These are phyloP conservation scores for Daubentonia madagascariensis DNA, from an alignment of 2,113 vertebrate species.

Conservation along the genomic window DNA sequence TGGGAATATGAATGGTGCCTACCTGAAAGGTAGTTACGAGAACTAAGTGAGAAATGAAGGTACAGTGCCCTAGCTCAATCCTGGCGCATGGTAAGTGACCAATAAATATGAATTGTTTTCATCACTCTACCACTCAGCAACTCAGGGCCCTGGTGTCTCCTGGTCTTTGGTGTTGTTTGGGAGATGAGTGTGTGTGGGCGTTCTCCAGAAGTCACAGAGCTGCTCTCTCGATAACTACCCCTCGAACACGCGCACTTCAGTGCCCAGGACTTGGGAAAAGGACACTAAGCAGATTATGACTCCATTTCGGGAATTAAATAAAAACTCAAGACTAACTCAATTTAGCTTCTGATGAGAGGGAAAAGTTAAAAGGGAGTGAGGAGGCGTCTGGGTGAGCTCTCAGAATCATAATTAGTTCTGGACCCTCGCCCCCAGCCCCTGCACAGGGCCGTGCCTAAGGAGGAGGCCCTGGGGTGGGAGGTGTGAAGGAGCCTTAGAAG, in stretches of 20 bases:
- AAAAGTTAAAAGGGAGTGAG: slow-evolving; percentile 79
- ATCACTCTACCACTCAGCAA: background rate
- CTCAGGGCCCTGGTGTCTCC: background rate
- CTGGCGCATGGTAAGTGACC: background rate
- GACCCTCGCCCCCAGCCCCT: background rate
- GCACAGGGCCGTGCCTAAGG: background rate
- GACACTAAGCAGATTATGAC: slow-evolving; percentile 76
- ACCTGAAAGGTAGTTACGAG: background rate
- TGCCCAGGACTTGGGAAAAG: slow-evolving; percentile 69
- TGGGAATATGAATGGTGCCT: background rate
- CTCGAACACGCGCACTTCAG: slow-evolving; percentile 13
- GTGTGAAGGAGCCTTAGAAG: background rate
- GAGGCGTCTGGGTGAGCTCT: slow-evolving; percentile 65
- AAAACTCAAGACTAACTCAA: slow-evolving; percentile 76
- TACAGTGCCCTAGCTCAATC: background rate
- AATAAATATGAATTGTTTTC: background rate
- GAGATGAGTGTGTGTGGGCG: background rate
- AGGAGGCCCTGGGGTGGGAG: background rate
- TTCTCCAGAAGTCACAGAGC: slow-evolving; percentile 42
- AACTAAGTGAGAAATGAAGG: background rate
- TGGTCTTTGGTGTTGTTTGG: background rate
- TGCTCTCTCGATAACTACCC: slow-evolving; percentile 4
- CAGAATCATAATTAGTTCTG: slow-evolving; percentile 58
- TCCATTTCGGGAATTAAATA: slow-evolving; percentile 82
- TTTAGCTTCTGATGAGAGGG: slow-evolving; percentile 65